phyloP scores from a whole-genome alignment of 2,113 vertebrate genomes.

The Hypocryptadius cinnamomeus region DNA sequence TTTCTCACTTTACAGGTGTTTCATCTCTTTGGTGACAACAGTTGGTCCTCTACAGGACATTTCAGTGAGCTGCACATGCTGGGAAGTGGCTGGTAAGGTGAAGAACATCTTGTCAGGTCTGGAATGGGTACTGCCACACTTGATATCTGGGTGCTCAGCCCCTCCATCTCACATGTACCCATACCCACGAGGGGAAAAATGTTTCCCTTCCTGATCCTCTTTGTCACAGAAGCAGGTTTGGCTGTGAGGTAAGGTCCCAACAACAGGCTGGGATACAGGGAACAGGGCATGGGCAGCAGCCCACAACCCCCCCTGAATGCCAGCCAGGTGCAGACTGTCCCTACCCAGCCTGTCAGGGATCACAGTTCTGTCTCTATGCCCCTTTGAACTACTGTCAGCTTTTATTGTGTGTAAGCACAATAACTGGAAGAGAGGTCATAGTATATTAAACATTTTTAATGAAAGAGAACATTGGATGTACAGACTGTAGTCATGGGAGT shows the following conservation, averaged over 20 bases:
- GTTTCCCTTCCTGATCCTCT: not conserved
- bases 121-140: not conserved
- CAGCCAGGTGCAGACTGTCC: not conserved
- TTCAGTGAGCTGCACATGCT: not conserved
- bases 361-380: not conserved
- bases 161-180: too few species aligned
- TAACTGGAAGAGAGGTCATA: not conserved
- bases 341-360: not conserved
- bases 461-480: not conserved
- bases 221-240: not conserved
- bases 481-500: not conserved
- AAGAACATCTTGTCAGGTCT: not conserved
- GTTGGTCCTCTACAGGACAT: not conserved
- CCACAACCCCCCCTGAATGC: not conserved
- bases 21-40: not conserved
- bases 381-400: not conserved
- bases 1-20: not conserved
- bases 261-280: not conserved
- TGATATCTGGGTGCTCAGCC: not conserved
- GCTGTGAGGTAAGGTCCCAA: not conserved
- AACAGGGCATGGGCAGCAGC: not conserved
- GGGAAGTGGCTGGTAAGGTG: not conserved
- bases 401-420: not conserved
- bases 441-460: not conserved
- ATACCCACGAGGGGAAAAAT: not conserved